Percentiles rank a stretch among this genome's conserved stretches.
Conservation (phyloP, 2,797 vertebrate genomes). For the Syndactyla subalaris region DNA sequence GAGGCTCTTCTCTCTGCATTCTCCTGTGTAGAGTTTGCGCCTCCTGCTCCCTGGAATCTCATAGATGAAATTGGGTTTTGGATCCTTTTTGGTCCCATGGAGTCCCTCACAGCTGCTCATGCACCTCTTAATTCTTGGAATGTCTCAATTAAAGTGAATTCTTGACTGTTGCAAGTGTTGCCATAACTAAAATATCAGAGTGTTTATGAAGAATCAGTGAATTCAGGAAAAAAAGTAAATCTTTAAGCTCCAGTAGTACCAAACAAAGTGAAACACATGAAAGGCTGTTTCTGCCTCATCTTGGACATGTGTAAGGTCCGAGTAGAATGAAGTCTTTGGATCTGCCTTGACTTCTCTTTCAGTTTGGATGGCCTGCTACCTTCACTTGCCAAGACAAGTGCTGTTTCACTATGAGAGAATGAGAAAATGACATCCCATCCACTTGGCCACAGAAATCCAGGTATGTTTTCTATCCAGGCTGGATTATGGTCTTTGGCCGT, state of each 20-base stretch:
- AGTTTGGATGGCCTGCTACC: neutral
- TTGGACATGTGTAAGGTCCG: neutral
- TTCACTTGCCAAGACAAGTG: neutral
- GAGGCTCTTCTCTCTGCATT: constrained; percentile 51
- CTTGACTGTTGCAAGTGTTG: neutral
- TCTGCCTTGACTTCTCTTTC: neutral
- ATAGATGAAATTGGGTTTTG: constrained; percentile 10
- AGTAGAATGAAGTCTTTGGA: neutral
- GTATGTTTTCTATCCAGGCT: neutral
- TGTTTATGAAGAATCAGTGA: neutral
- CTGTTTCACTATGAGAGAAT: neutral
- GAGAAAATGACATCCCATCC: neutral
- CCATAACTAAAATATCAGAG: neutral
- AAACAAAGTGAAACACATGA: neutral
- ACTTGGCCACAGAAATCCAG: neutral
- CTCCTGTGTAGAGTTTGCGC: neutral
- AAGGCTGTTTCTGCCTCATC: neutral
- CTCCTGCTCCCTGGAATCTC: neutral
- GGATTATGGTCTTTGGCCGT: neutral
- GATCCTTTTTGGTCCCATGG: neutral
- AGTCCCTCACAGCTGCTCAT: neutral
- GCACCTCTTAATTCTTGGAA: neutral
- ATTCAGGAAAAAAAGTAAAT: neutral
- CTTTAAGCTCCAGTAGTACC: neutral
- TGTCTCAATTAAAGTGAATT: neutral